Base-by-base conservation (phyloP, 30 jellyfish, hydroid and myxozoan genomes). In the Cassiopea xamachana region DNA sequence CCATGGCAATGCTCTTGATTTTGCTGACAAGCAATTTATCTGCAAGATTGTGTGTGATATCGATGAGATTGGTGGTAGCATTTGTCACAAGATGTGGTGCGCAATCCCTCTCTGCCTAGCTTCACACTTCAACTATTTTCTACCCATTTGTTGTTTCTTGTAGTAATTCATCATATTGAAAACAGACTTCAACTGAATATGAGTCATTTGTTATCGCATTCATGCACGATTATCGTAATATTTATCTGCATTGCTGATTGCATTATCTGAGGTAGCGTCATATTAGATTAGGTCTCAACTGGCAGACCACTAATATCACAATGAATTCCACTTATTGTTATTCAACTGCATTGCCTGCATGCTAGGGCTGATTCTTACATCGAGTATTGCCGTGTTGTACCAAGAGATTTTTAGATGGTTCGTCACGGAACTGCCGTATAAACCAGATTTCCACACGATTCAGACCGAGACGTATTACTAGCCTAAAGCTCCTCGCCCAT, bases 61-160 rank as follows among this genome's bases (percentile, higher is more conserved):
- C 39, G 39, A 27, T 27, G 39, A 27, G 39, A 27, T 27, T 27
- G 39, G 39, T 27, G 39, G 39, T 27, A 27, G 39, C 39, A 27
- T 27, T 27, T 27, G 39, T 27, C 39, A 27, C 39, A 27, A 27
- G 39, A 27, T 27, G 39, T 27, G 39, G 39, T 27, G 39, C 39
- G 39, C 39, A 27, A 27, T 27, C 39, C 0, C 39, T 69, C 69
- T 48, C 91, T 83, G 91, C 83, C 77, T 45, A 10, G 46, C n/a
- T 45, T 68, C 39, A 68, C 39, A 27, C 64, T 10, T 55, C 10
- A 6, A 55, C 64, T 55, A 10, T 6, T 55, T 6, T 55, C 7
- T 55, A 3, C 64, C 7, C 10, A 55, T 55, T 10, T 2, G 15
- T 7, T 64, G 15, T 64, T 64, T 14, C 6, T 7, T 64, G 43